These are phyloP conservation scores for Pollimyrus isidori DNA, from an alignment of 2,113 vertebrate genomes.

Conservation along the genomic window DNA sequence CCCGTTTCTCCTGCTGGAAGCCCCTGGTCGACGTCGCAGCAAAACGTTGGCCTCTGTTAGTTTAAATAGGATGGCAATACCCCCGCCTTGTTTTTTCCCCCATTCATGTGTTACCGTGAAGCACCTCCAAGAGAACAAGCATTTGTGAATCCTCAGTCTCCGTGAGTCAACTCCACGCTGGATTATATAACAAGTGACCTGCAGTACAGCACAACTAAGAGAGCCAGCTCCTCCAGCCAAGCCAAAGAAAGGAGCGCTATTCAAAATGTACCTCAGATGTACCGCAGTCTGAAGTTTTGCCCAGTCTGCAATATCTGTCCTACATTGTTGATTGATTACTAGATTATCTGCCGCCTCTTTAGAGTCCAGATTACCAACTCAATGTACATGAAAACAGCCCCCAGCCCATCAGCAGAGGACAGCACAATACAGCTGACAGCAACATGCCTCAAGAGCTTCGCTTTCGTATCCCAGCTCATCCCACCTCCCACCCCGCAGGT, in stretches of 20 bases:
- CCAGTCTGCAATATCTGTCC: background rate
- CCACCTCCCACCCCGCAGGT: background rate
- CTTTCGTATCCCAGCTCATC: background rate
- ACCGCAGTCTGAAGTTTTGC: background rate
- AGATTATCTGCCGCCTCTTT: background rate
- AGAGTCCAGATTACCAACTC: background rate
- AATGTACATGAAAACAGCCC: background rate
- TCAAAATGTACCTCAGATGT: background rate
- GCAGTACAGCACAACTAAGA: background rate
- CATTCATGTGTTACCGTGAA: background rate
- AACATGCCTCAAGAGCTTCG: background rate
- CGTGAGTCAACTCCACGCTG: background rate
- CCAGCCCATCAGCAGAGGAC: background rate
- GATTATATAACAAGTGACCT: conserved; percentile 12
- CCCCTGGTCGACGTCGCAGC: no score
- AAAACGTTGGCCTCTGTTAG: background rate
- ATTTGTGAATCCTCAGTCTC: background rate
- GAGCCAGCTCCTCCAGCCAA: conserved; percentile 34
- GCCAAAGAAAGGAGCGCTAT: background rate
- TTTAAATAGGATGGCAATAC: background rate
- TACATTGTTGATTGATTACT: background rate
- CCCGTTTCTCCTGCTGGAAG: background rate
- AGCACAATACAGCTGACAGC: background rate
- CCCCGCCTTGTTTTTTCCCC: background rate
- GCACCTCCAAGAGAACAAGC: background rate